phyloP scores from a whole-genome alignment of 2,113 vertebrate species.

The Polyodon spathula region DNA sequence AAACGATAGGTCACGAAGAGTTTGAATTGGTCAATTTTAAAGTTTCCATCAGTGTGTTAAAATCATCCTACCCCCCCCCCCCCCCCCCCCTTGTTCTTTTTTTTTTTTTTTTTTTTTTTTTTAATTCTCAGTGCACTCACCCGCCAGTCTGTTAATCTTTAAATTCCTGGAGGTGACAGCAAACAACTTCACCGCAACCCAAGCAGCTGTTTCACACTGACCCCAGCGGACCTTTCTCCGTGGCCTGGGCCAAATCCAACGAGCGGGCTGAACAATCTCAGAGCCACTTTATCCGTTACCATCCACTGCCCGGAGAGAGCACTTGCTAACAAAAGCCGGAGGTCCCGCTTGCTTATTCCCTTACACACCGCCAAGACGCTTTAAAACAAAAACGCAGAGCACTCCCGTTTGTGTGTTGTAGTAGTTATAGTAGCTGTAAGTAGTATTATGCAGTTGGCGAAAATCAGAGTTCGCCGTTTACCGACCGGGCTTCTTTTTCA shows the following conservation, averaged over 20 bases:
- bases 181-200: conserved; percentile 55
- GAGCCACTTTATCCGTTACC: conserved; percentile 39
- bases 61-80: conserved; percentile 16
- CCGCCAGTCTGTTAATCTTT: conserved; percentile 65
- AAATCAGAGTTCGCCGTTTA: conserved; percentile 60
- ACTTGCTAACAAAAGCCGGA: conserved; percentile 85
- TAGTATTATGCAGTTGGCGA: conserved; percentile 37
- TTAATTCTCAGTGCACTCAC: conserved; percentile 57
- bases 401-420: conserved; percentile 31
- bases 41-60: too few relatives aligned
- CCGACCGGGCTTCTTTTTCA: conserved; percentile 58
- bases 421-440: too few relatives aligned
- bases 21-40: too few relatives aligned
- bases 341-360: conserved; percentile 51
- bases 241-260: conserved; percentile 48
- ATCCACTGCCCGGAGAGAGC: conserved; percentile 35
- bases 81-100: conserved; percentile 12
- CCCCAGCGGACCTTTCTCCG: conserved; percentile 39
- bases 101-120: conserved; percentile 17
- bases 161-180: conserved; percentile 47
- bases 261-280: conserved; percentile 26
- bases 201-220: conserved; percentile 36
- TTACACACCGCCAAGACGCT: conserved; percentile 33
- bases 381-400: conserved; percentile 25
- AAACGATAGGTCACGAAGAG: too few relatives aligned